Evolutionary conservation across 2,113 vertebrate species (phyloP).

Genomic region (Butorides virescens): DNA sequence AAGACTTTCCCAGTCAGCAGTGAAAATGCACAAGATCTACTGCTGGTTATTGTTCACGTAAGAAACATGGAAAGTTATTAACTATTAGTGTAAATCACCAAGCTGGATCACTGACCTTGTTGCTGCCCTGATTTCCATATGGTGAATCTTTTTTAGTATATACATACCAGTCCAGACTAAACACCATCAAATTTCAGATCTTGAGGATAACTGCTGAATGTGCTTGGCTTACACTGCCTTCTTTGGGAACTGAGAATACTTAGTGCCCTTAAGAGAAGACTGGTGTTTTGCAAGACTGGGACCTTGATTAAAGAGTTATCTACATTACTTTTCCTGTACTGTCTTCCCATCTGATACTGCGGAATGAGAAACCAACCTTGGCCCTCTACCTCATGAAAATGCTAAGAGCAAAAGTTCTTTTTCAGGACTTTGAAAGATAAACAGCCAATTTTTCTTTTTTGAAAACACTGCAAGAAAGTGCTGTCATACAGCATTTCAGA

Average conservation of each 20-base stretch:
- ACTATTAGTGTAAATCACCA: not conserved
- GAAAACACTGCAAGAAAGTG: conserved; percentile 12
- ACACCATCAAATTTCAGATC: not conserved
- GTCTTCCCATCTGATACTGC: not conserved
- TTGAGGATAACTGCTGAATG: not conserved
- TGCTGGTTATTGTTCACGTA: not conserved
- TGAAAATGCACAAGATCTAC: not conserved
- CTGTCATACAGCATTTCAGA: conserved; percentile 33
- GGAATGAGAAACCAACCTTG: not conserved
- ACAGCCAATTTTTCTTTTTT: conserved; percentile 27
- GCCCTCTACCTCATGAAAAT: not conserved
- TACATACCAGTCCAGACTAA: not conserved
- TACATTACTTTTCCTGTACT: not conserved
- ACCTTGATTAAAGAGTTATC: not conserved
- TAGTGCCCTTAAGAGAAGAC: not conserved
- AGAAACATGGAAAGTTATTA: not conserved
- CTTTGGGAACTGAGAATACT: not conserved
- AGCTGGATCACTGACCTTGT: not conserved
- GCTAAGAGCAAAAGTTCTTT: not conserved
- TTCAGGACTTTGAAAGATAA: not conserved
- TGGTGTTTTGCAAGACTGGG: not conserved
- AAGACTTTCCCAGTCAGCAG: not conserved
- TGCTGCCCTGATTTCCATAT: not conserved
- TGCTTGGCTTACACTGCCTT: not conserved
- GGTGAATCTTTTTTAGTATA: not conserved